Base-by-base conservation (phyloP, 2,888 invertebrate species). In the Synergus japonicus region DNA sequence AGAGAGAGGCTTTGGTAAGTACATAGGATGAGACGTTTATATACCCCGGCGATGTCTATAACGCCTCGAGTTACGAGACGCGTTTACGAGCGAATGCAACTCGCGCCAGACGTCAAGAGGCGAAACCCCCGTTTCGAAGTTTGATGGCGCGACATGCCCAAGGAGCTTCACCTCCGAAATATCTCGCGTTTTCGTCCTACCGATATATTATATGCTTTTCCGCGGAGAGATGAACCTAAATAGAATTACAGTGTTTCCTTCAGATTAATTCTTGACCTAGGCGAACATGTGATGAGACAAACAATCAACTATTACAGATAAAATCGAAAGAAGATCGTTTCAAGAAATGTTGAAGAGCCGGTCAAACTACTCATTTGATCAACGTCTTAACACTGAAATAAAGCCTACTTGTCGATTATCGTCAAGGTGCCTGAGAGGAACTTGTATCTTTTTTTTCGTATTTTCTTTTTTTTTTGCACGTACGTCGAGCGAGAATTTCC, bases 11-110 rank as follows among this genome's bases (percentile, higher is more conserved):
- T 83, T 84, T 86, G 88, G 88, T 91, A 91, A 91, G 90, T 90
- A 91, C 90, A 91, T 91, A 89, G 91, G 91, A 91, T 90, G 89
- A 91, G 91, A 91, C 91, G 90, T 92, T 92, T 92, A 91, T 92
- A 91, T 91, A 91, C 91, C 92, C 89, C 87, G 87, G 88, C 89
- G 91, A 91, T 91, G 92, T 91, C 91, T 90, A 91, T 92, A 92
- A 92, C 90, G 89, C 90, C 89, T 90, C 89, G 90, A 92, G 91
- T 92, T 92, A 92, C 90, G 91, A 91, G 92, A 92, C 91, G 91
- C 91, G 88, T 92, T 92, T 92, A 92, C 92, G 92, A 92, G 89
- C 91, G 88, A 89, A 88, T 87, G 89, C 89, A 90, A 90, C 90
- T 90, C 88, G 88, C 90, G 89, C 88, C 89, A 88, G 89, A 89